Evolutionary conservation across 2,113 vertebrate genomes (phyloP).

Genomic region (Seriola aureovittata): DNA sequence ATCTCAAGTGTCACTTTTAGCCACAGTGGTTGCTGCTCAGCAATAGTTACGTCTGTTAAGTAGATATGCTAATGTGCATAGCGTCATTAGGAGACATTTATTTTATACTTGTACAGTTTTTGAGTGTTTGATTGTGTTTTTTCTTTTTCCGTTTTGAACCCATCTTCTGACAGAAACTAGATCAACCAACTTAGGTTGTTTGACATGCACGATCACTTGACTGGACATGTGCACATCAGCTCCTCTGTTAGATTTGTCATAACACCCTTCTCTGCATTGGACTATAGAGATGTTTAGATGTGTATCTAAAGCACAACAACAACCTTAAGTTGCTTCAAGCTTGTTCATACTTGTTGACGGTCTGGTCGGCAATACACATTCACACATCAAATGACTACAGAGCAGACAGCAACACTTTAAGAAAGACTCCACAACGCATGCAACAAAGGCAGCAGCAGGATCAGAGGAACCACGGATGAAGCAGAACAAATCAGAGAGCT

Average conservation of each 20-base stretch:
- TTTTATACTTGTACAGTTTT: too few species aligned
- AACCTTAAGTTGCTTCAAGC: neutral
- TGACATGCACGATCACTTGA: too few species aligned
- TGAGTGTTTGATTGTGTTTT: too few species aligned
- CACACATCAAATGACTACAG: neutral
- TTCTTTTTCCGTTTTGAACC: too few species aligned
- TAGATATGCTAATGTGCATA: neutral
- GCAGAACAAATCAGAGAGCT: conserved; percentile 39
- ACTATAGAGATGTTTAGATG: too few species aligned
- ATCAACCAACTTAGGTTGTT: too few species aligned
- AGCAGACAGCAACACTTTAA: neutral
- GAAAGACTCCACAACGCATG: neutral
- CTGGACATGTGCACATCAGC: too few species aligned
- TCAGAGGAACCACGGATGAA: conserved; percentile 1
- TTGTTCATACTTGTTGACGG: neutral
- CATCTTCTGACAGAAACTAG: too few species aligned
- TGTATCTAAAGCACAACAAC: neutral
- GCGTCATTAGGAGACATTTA: too few species aligned
- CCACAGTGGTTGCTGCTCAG: neutral
- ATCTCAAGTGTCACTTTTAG: too few species aligned
- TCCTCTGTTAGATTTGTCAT: neutral
- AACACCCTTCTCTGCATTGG: neutral
- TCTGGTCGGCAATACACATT: neutral
- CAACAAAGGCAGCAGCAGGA: neutral
- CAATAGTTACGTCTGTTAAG: too few species aligned